phyloP scores from a whole-genome alignment of 2,797 vertebrate genomes.

The Emydoidea blandingii region DNA sequence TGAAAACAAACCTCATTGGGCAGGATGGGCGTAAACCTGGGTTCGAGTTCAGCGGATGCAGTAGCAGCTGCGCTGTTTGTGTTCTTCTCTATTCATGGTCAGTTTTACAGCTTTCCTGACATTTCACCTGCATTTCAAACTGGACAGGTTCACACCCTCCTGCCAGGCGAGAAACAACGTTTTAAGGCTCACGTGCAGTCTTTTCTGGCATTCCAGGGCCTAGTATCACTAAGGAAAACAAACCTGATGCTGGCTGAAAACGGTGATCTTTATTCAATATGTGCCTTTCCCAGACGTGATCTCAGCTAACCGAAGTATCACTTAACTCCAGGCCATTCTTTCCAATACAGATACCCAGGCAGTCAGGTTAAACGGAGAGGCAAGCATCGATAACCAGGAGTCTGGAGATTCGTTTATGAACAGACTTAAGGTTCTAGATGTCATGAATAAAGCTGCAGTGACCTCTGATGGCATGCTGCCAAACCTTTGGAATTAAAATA shows the following conservation, averaged over 20 bases:
- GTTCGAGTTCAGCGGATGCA: not conserved
- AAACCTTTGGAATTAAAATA: conserved; percentile 23
- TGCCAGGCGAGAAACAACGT: not conserved
- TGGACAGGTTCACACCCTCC: conserved; percentile 5
- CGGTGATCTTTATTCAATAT: conserved; percentile 55
- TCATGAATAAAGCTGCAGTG: not conserved
- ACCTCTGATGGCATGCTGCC: conserved; percentile 26
- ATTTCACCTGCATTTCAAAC: conserved; percentile 38
- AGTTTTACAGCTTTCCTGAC: conserved; percentile 35
- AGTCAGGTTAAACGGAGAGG: conserved; percentile 38
- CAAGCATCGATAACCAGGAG: not conserved
- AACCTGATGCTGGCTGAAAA: not conserved
- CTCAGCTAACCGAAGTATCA: conserved; percentile 51
- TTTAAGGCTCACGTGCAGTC: not conserved
- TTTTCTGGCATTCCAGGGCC: conserved; percentile 43
- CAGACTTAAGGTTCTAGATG: not conserved
- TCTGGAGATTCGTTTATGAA: not conserved
- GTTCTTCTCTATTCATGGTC: conserved; percentile 15
- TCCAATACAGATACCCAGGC: conserved; percentile 41
- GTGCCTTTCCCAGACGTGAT: conserved; percentile 62
- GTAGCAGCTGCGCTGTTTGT: not conserved
- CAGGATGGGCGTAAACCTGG: fast-evolving
- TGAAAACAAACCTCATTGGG: not conserved
- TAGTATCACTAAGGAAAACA: conserved; percentile 64
- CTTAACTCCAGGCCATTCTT: conserved; percentile 37